Evolutionary conservation across 1,140 invertebrate species (phyloP), one percentile per base, ranked within the genome.

Genomic region (Drosophila trapezifrons): DNA sequence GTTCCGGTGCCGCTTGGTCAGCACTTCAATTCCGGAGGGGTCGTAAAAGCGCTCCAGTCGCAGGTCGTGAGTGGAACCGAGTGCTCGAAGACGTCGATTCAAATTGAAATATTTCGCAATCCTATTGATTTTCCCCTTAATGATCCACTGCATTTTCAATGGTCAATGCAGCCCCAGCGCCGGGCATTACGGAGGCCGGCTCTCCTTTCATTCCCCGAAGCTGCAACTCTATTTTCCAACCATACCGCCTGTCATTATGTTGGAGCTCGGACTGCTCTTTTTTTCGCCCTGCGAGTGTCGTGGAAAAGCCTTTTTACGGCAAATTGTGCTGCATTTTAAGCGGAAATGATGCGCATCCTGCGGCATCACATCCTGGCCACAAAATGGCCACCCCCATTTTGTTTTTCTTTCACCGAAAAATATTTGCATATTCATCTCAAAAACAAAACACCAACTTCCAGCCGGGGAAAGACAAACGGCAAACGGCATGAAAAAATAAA

Each of bases 361-460:
- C 83, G 79, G 83, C 83, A 78, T 69, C 76, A 76, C 83, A 87
- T 87, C 83, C 83, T 87, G 67, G 35, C 83, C 78, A 73, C 83
- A 87, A 87, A 86, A 86, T 86, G 83, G 78, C 65, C 66, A 40
- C 18, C 66, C 17, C 35, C 18, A 25, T 37, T 81, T 47, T 72
- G 45, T 65, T 69, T 47, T 74, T 78, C 57, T 71, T 64, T 75
- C 63, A 66, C 62, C 69, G 38, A 64, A 84, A 87, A 89, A 78
- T 89, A 89, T 89, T 89, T 89, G 84, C 84, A 89, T 89, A 89
- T 89, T 89, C 85, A 89, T 89, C 84, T 89, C 84, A 78, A 84
- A 66, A 89, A 84, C 84, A 89, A 89, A 89, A 89, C 77, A 83
- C 64, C 83, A 83, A 80, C 85, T 89, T 83, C 74, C 79, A 66